These are phyloP conservation scores for Nyctibius bracteatus DNA, from an alignment of 2,113 vertebrate species.

Conservation along the genomic window DNA sequence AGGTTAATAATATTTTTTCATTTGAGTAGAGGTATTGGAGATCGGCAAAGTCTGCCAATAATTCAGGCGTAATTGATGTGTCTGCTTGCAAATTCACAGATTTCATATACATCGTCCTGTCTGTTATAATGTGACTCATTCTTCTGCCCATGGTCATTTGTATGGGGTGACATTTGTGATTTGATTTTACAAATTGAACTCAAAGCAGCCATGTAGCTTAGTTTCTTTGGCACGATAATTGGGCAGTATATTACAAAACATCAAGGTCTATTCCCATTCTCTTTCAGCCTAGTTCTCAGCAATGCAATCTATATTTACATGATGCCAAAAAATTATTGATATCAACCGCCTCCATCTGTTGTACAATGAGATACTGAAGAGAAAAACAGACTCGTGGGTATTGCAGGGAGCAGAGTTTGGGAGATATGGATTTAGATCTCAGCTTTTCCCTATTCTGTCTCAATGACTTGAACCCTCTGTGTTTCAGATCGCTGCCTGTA, in stretches of 20 bases:
- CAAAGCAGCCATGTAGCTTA: neutral
- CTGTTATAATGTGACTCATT: conserved; percentile 12
- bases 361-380: neutral
- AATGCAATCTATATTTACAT: conserved; percentile 30
- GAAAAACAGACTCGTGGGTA: neutral
- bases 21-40: neutral
- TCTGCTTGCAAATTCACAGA: conserved; percentile 14
- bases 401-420: neutral
- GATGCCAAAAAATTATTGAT: conserved; percentile 7
- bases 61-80: conserved; percentile 30
- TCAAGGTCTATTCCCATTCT: neutral
- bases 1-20: conserved; percentile 42
- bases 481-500: neutral
- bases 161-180: conserved; percentile 33
- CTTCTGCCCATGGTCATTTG: neutral
- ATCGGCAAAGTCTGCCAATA: conserved; percentile 11
- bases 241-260: neutral
- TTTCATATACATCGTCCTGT: conserved; percentile 30
- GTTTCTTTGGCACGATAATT: conserved; percentile 10
- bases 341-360: conserved; percentile 9
- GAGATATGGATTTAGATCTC: neutral
- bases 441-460: neutral
- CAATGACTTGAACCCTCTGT: neutral
- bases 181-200: conserved; percentile 43
- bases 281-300: neutral